A percentile compares a stretch with the other conserved stretches of the same genome.
Evolutionary conservation across 1,140 invertebrate species (phyloP).

Genomic region (Trichonephila inaurata): DNA sequence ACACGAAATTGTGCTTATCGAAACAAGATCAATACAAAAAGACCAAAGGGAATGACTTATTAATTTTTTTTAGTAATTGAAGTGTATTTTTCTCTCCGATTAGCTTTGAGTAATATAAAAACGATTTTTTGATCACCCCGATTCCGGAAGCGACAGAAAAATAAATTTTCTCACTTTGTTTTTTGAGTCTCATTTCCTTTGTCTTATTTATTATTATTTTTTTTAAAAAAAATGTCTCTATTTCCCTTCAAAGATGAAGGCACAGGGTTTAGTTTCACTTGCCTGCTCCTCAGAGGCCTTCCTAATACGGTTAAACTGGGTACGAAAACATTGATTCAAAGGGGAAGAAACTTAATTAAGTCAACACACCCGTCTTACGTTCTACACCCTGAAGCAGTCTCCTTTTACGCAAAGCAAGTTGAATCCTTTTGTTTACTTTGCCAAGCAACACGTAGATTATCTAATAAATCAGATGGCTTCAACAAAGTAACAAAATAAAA

Average conservation of each 20-base stretch:
- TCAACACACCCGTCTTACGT: conserved; percentile 54
- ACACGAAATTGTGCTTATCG: no score
- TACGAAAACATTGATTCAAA: conserved; percentile 76
- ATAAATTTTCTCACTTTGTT: conserved; percentile 28
- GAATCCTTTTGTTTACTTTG: conserved; percentile 61
- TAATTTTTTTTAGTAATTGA: no score
- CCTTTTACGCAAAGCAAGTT: conserved; percentile 68
- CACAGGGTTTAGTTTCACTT: conserved; percentile 60
- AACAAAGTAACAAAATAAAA: conserved; percentile 71
- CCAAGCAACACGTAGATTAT: conserved; percentile 74
- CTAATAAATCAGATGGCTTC: conserved; percentile 74
- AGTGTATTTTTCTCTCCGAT: not conserved
- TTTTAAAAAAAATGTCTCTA: no score
- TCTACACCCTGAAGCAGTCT: conserved; percentile 48
- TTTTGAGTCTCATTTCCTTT: not conserved
- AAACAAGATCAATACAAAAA: no score
- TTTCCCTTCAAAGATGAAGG: conserved; percentile 49
- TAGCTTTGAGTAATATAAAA: not conserved
- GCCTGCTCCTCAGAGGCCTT: conserved; percentile 37
- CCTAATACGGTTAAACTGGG: conserved; percentile 71
- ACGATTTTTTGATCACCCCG: conserved; percentile 18
- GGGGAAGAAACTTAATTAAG: conserved; percentile 75
- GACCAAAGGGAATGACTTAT: no score
- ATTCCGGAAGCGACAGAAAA: not conserved
- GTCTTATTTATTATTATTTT: conserved; percentile 23